Evolutionary conservation across 1,140 invertebrate genomes (phyloP).

Genomic region (Galleria mellonella): DNA sequence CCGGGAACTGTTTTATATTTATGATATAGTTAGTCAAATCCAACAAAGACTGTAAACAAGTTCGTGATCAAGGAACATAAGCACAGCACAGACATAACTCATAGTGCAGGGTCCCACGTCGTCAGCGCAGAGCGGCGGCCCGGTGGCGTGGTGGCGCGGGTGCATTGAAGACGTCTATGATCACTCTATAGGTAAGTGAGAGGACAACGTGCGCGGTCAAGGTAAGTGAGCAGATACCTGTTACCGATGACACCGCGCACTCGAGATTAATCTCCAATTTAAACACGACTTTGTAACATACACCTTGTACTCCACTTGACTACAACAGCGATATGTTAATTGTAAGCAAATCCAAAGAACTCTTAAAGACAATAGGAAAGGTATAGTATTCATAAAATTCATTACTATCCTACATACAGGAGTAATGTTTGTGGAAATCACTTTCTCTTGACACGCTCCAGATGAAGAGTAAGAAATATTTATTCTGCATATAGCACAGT

Average conservation of each 20-base stretch:
- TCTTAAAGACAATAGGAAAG: too few relatives aligned
- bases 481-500: neutral
- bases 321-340: neutral
- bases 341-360: constrained; percentile 9
- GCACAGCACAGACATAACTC: too few relatives aligned
- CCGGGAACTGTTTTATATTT: too few relatives aligned
- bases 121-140: neutral
- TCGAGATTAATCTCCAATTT: constrained; percentile 32
- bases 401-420: too few relatives aligned
- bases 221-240: constrained; percentile 45
- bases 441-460: too few relatives aligned
- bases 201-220: constrained; percentile 49
- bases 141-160: neutral
- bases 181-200: constrained; percentile 39
- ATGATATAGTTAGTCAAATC: too few relatives aligned
- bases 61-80: constrained; percentile 12
- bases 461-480: neutral
- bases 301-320: constrained; percentile 16
- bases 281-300: constrained; percentile 17
- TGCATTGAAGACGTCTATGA: constrained; percentile 31
- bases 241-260: constrained; percentile 37
- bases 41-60: neutral
- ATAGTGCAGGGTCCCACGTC: constrained; percentile 3
- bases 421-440: too few relatives aligned
- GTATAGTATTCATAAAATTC: too few relatives aligned